phyloP scores from a whole-genome alignment of 2,797 vertebrate genomes.

The Periparus ater region DNA sequence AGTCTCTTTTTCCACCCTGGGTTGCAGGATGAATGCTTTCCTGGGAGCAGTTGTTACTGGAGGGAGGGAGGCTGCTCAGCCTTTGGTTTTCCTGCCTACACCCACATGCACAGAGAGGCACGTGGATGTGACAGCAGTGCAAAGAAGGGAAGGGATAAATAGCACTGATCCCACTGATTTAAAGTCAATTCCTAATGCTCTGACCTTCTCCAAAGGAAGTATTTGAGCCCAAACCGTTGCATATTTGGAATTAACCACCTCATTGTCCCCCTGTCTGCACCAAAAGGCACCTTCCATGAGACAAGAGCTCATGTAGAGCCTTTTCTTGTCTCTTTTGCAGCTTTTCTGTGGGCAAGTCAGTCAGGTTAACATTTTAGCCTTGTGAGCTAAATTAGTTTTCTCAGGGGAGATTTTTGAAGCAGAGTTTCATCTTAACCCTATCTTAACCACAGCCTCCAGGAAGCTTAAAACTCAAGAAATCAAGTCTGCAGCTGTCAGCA shows the following conservation, averaged over 20 bases:
- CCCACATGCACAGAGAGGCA: rapidly evolving
- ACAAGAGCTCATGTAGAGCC: not conserved
- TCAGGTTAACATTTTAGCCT: not conserved
- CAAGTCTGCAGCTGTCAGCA: constrained; percentile 18
- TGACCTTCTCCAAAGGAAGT: not conserved
- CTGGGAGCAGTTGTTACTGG: constrained; percentile 22
- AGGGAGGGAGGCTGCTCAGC: not conserved
- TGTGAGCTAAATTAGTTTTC: not conserved
- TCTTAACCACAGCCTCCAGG: constrained; percentile 34
- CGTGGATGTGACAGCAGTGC: not conserved
- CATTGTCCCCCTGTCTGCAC: not conserved
- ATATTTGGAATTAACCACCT: not conserved
- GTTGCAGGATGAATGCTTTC: not conserved
- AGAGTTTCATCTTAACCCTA: not conserved
- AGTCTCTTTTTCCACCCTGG: not conserved
- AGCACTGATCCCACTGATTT: not conserved
- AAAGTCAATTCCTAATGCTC: not conserved
- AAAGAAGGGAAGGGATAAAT: not conserved
- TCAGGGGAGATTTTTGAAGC: not conserved
- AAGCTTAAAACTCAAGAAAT: constrained; percentile 18
- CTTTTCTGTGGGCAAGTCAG: not conserved
- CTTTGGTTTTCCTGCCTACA: not conserved
- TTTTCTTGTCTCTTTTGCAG: not conserved
- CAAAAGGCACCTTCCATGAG: not conserved
- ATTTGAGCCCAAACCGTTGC: not conserved